Evolutionary conservation across 1,140 invertebrate genomes (phyloP).

Genomic region (Drosophila trapezifrons): DNA sequence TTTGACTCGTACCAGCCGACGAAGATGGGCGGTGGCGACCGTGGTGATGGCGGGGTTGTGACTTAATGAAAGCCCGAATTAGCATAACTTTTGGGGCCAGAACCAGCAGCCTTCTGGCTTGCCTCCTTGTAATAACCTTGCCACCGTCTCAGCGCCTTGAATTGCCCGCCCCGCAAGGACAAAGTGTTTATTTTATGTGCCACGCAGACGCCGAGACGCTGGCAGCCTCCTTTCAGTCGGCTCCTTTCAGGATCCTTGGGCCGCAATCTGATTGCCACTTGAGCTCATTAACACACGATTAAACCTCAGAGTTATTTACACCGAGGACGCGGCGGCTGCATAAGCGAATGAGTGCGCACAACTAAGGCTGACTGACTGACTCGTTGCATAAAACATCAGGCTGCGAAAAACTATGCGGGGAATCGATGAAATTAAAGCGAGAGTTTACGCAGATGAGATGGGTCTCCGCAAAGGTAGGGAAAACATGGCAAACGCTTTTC

Average conservation of each 20-base stretch:
- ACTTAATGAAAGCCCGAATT: constrained; percentile 80
- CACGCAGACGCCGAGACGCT: constrained; percentile 40
- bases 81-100: constrained; percentile 64
- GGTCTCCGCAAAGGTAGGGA: too few relatives aligned
- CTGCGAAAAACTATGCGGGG: constrained; percentile 24
- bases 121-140: constrained; percentile 34
- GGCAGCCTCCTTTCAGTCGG: constrained; percentile 36
- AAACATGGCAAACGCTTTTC: too few relatives aligned
- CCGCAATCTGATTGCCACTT: constrained; percentile 79
- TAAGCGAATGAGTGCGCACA: constrained; percentile 62
- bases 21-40: constrained; percentile 12
- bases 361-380: constrained; percentile 42
- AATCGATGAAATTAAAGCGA: constrained; percentile 66
- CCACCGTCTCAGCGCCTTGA: constrained; percentile 26
- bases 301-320: constrained; percentile 72
- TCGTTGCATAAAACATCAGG: constrained; percentile 64
- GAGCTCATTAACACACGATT: constrained; percentile 79
- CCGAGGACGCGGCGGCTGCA: constrained; percentile 50
- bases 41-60: constrained; percentile 22
- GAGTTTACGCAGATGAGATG: constrained; percentile 40
- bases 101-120: constrained; percentile 18
- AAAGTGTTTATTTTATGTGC: constrained; percentile 75
- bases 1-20: constrained; percentile 57
- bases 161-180: constrained; percentile 58
- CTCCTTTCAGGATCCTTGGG: constrained; percentile 50